Conservation (phyloP, 2,888 invertebrate species). For the Eristalis tenax region DNA sequence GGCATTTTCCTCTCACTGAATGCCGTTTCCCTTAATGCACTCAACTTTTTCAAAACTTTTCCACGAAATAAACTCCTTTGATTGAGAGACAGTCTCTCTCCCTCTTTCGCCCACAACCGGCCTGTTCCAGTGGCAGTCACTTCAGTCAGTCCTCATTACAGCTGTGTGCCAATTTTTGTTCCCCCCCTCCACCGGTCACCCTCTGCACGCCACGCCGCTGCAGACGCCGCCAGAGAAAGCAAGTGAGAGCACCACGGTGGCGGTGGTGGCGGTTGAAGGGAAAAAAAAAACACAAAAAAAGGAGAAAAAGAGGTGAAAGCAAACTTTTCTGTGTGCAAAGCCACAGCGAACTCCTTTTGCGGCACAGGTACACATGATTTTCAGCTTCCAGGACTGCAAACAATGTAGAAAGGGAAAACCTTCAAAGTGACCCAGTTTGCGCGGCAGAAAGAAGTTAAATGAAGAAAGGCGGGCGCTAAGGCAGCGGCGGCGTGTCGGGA, state of each 20-base stretch:
- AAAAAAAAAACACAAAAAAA: not conserved
- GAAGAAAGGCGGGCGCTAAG: conserved; percentile 28
- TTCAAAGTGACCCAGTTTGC: conserved; percentile 67
- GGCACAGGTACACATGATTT: conserved; percentile 61
- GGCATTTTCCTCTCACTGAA: not conserved
- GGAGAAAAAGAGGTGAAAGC: not conserved
- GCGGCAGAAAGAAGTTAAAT: conserved; percentile 30
- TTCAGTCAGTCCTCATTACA: conserved; percentile 46
- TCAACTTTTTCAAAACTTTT: conserved; percentile 51
- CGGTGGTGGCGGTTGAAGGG: not conserved
- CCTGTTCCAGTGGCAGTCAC: conserved; percentile 51
- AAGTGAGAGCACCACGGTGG: no score
- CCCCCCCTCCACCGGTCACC: not conserved
- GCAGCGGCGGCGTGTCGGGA: not conserved
- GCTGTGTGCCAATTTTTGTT: conserved; percentile 37
- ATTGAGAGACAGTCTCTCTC: conserved; percentile 31
- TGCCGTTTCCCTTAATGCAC: conserved; percentile 34
- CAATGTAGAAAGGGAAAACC: conserved; percentile 70
- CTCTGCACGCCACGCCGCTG: not conserved
- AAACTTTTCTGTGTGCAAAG: not conserved
- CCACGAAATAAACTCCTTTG: conserved; percentile 49
- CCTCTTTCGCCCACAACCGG: not conserved
- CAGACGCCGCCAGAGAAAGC: not conserved
- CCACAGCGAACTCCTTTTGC: conserved; percentile 13
- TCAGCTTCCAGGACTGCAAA: conserved; percentile 63